Evolutionary conservation across 35 echinoderm and acorn worm genomes (phyloP).

Genomic region (Stichopus chloronotus): DNA sequence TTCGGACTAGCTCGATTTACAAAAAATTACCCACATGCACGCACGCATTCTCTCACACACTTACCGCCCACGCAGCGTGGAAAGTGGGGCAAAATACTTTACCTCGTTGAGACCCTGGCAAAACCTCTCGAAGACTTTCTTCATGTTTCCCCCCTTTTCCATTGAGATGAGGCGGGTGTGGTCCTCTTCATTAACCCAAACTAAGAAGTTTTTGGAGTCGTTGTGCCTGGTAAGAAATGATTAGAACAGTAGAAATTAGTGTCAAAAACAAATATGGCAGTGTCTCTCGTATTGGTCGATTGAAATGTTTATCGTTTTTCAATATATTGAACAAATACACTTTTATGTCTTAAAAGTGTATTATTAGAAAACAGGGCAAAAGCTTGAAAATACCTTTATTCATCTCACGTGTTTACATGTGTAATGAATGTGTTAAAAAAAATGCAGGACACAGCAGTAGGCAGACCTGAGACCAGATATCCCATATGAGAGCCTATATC

Average conservation of each 20-base stretch:
- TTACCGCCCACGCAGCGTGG: too few relatives aligned
- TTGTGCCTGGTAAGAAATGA: conserved; percentile 77
- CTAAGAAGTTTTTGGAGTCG: conserved; percentile 93
- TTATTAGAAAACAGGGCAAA: too few relatives aligned
- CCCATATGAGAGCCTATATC: too few relatives aligned
- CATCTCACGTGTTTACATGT: too few relatives aligned
- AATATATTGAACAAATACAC: neutral
- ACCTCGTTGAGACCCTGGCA: conserved; percentile 93
- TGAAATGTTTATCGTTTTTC: neutral
- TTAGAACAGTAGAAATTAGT: neutral
- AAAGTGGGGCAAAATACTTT: neutral
- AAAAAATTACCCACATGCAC: too few relatives aligned
- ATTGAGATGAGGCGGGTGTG: conserved; percentile 98
- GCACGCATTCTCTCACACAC: too few relatives aligned
- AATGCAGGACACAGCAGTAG: too few relatives aligned
- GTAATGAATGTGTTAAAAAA: too few relatives aligned
- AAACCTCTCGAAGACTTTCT: conserved; percentile 85
- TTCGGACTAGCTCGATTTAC: too few relatives aligned
- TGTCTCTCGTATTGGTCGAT: neutral
- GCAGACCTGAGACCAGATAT: too few relatives aligned
- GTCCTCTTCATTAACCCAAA: conserved; percentile 98
- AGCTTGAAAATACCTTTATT: too few relatives aligned
- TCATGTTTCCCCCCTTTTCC: conserved; percentile 98
- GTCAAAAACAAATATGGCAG: neutral
- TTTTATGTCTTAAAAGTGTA: neutral